Base-by-base conservation (phyloP, 2,888 invertebrate genomes). In the Phaonia tiefii region DNA sequence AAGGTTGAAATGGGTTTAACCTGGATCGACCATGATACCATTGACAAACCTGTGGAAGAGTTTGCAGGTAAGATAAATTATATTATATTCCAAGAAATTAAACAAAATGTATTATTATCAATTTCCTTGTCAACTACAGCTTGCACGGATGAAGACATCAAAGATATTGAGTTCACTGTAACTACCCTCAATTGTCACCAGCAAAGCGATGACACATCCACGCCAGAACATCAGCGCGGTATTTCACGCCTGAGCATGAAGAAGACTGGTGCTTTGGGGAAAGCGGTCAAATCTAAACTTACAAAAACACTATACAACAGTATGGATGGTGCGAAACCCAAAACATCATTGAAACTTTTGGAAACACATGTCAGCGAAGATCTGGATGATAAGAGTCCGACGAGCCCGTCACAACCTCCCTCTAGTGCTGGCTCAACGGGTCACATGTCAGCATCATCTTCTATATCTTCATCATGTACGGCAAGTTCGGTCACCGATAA, bases 1-100 rank as follows among this genome's bases (percentile, higher is more conserved):
- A 97, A 97, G 89, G 97, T 97, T 65, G 97, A 97, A 90, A 97
- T 97, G 97, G 97, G 97, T 0, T 92, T 97, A 1, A 97, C 97
- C 7, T 97, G 97, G 97, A 97, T 97, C 77, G 97, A 97, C 88
- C 96, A 97, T 86, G 97, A 97, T 87, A 96, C 96, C 15, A 97
- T 97, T 85, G 97, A 97, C 88, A 96, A 96, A 85, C 97, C 97
- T 0, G 96, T 97, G 13, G 97, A 97, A 87, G 96, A 96, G 86
- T 96, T 97, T 88, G 93, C 94, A 87, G 93, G 95, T 94, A 88
- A 60, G 31, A 42, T 25, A n/a, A n/a, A n/a, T n/a, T n/a, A n/a
- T n/a, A n/a, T n/a, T n/a, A n/a, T n/a, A n/a, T n/a, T n/a, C n/a
- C n/a, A n/a, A n/a, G 8, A 3, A 37, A 63, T 5, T 25, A 46